phyloP scores from a whole-genome alignment of 2,888 invertebrate species.

The Brachylomia viminalis region DNA sequence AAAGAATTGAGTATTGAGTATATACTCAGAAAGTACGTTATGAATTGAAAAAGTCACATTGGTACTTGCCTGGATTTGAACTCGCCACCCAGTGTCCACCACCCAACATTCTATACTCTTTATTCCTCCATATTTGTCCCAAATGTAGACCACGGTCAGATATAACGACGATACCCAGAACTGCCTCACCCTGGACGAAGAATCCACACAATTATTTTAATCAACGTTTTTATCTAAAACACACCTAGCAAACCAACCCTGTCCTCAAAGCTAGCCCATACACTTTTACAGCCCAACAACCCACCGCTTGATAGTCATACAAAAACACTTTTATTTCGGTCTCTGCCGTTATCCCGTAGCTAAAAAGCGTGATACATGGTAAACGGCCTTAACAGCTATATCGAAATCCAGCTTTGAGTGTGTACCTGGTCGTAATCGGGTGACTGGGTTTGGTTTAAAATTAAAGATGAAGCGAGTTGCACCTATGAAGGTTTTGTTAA shows the following conservation, averaged over 20 bases:
- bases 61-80: no score
- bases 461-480: conserved; percentile 58
- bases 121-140: no score
- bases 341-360: conserved; percentile 72
- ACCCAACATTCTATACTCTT: no score
- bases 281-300: conserved; percentile 63
- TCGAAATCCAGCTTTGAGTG: conserved; percentile 86
- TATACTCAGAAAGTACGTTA: no score
- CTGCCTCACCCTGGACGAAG: not conserved
- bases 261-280: conserved; percentile 52
- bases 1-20: no score
- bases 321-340: conserved; percentile 76
- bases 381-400: conserved; percentile 83
- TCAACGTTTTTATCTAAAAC: conserved; percentile 36
- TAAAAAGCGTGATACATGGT: conserved; percentile 74
- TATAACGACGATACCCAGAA: not conserved
- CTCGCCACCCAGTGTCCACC: no score
- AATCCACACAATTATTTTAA: conserved; percentile 33
- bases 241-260: conserved; percentile 37
- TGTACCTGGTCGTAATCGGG: conserved; percentile 81
- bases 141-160: not conserved
- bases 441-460: conserved; percentile 62
- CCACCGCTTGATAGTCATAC: conserved; percentile 62
- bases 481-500: no score
- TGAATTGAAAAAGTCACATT: no score